A percentile compares a stretch with the other conserved stretches of the same genome.
phyloP scores from a whole-genome alignment of 2,888 invertebrate species.

The Tanytarsus gracilentus region DNA sequence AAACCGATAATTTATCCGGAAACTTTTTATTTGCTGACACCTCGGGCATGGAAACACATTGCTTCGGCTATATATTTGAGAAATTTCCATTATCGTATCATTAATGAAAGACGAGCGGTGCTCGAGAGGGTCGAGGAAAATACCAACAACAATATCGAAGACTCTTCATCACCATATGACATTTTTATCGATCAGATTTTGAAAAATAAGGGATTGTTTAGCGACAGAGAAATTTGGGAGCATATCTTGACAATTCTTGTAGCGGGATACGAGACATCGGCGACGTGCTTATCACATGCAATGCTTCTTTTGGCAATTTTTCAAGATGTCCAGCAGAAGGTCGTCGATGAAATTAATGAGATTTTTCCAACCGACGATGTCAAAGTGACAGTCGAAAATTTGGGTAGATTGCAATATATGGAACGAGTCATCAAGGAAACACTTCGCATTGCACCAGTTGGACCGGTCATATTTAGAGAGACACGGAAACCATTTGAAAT shows the following conservation, averaged over 20 bases:
- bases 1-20: conserved; percentile 4
- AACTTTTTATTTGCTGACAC: not conserved
- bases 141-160: not conserved
- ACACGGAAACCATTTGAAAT: conserved; percentile 4
- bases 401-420: not conserved
- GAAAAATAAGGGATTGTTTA: conserved; percentile 8
- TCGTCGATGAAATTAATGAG: conserved; percentile 9
- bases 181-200: conserved; percentile 25
- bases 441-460: conserved; percentile 13
- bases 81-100: not conserved
- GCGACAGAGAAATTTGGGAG: conserved; percentile 17
- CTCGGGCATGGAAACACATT: not conserved
- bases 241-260: conserved; percentile 24
- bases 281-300: not conserved
- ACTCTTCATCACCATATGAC: not conserved
- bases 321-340: conserved; percentile 15
- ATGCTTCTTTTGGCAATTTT: conserved; percentile 6
- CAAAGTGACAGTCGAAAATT: conserved; percentile 1
- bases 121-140: not conserved
- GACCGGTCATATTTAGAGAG: conserved; percentile 3
- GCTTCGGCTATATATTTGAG: not conserved
- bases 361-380: conserved; percentile 1
- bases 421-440: conserved; percentile 25
- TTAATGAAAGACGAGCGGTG: not conserved
- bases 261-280: conserved; percentile 24